A percentile compares a stretch with the other conserved stretches of the same genome.
Evolutionary conservation across 2,888 invertebrate genomes (phyloP).

Genomic region (Leucozona laternaria): DNA sequence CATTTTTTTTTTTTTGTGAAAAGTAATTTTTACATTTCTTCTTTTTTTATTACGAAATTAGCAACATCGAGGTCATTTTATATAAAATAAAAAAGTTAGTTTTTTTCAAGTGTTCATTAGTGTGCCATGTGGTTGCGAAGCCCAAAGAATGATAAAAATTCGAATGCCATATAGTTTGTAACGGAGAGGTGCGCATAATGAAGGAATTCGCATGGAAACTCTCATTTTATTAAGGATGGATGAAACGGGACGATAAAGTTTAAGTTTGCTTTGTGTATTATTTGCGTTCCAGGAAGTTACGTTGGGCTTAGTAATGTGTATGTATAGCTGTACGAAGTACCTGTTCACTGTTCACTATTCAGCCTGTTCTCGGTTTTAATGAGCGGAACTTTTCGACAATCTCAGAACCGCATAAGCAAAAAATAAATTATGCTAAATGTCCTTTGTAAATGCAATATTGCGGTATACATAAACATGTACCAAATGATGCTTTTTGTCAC

Average conservation of each 20-base stretch:
- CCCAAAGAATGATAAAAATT: conserved; percentile 43
- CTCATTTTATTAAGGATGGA: conserved; percentile 53
- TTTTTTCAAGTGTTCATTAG: conserved; percentile 47
- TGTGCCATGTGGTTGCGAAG: conserved; percentile 30
- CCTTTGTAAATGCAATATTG: conserved; percentile 44
- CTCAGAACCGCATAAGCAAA: conserved; percentile 45
- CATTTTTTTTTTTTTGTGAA: conserved; percentile 2
- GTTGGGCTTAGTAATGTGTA: conserved; percentile 11
- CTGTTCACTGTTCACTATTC: conserved; percentile 40
- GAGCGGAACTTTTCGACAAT: conserved; percentile 46
- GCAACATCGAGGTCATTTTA: conserved; percentile 37
- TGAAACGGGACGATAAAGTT: conserved; percentile 33
- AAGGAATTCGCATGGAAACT: conserved; percentile 65
- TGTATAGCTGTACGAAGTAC: neutral
- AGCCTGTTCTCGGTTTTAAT: conserved; percentile 34
- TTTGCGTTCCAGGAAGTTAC: conserved; percentile 31
- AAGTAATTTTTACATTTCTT: neutral
- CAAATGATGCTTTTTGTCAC: conserved; percentile 38
- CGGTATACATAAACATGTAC: conserved; percentile 14
- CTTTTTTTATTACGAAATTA: conserved; percentile 31
- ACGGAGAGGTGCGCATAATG: conserved; percentile 43
- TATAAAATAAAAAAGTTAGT: conserved; percentile 28
- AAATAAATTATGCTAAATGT: conserved; percentile 47
- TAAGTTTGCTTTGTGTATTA: conserved; percentile 38
- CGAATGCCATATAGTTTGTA: conserved; percentile 45